phyloP scores from a whole-genome alignment of 2,888 invertebrate species.

The Drosophila sordidula region DNA sequence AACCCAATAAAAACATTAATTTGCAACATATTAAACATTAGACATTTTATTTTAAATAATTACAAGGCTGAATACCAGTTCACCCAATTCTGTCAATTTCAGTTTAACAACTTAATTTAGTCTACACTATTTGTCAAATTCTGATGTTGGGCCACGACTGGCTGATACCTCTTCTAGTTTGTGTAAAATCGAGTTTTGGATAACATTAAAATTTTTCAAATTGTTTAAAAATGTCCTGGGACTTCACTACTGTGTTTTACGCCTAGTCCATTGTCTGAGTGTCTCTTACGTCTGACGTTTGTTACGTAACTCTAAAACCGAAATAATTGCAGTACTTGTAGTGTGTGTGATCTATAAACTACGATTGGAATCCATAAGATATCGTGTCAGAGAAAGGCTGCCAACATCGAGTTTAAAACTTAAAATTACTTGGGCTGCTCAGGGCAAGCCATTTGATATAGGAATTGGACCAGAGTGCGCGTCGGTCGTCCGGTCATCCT shows the following conservation, averaged over 20 bases:
- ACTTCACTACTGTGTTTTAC: no score
- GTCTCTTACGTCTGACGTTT: no score
- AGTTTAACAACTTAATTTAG: conserved; percentile 27
- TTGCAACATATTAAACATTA: neutral
- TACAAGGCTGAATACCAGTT: neutral
- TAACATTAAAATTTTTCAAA: no score
- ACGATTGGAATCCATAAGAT: neutral
- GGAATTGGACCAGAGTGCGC: conserved; percentile 86
- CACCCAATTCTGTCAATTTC: conserved; percentile 4
- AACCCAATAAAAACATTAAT: neutral
- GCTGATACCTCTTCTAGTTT: neutral
- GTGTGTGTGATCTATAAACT: neutral
- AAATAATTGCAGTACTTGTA: neutral
- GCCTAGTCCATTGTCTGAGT: no score
- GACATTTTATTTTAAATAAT: neutral
- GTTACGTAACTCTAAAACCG: neutral
- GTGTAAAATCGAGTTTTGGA: neutral
- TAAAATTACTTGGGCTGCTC: conserved; percentile 59
- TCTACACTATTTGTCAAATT: conserved; percentile 7
- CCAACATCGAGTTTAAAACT: neutral
- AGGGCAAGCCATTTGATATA: conserved; percentile 83
- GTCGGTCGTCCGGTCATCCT: conserved; percentile 87
- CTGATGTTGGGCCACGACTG: neutral
- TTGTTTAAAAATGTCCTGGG: neutral
- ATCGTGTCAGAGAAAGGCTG: conserved; percentile 1